These are phyloP conservation scores for Drosophila guanche DNA, from an alignment of 1,140 invertebrate genomes.

Conservation along the genomic window DNA sequence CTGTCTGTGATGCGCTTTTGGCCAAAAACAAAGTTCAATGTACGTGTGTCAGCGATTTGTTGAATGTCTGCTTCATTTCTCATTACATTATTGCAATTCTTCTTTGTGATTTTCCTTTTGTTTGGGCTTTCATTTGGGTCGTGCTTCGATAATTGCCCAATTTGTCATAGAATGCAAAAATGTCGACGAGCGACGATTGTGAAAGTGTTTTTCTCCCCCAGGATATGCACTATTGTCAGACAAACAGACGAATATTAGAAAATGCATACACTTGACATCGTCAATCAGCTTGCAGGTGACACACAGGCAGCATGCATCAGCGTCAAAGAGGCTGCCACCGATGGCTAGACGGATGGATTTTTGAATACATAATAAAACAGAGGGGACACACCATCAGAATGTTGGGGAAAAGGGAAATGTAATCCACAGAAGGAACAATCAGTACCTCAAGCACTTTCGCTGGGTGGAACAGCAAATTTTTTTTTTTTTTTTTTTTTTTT, in stretches of 20 bases:
- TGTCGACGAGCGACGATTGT: constrained; percentile 55
- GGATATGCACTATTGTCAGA: constrained; percentile 17
- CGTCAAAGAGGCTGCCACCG: constrained; percentile 24
- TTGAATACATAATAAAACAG: too few relatives aligned
- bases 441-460: too few relatives aligned
- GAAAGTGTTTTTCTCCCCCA: constrained; percentile 62
- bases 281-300: constrained; percentile 53
- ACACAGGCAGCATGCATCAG: neutral
- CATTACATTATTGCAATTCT: constrained; percentile 23
- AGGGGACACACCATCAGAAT: neutral
- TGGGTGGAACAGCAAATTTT: too few relatives aligned
- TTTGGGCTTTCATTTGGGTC: constrained; percentile 30
- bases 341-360: constrained; percentile 10
- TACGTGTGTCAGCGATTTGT: constrained; percentile 56
- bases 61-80: constrained; percentile 1
- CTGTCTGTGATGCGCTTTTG: neutral
- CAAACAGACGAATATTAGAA: constrained; percentile 13
- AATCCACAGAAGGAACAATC: too few relatives aligned
- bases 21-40: constrained; percentile 67
- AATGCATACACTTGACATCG: constrained; percentile 71
- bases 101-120: constrained; percentile 25
- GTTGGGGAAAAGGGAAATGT: neutral
- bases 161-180: constrained; percentile 53
- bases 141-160: constrained; percentile 67
- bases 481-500: too few relatives aligned